Base-by-base conservation (phyloP, 1,140 invertebrate genomes). In the Micrasema longulum region DNA sequence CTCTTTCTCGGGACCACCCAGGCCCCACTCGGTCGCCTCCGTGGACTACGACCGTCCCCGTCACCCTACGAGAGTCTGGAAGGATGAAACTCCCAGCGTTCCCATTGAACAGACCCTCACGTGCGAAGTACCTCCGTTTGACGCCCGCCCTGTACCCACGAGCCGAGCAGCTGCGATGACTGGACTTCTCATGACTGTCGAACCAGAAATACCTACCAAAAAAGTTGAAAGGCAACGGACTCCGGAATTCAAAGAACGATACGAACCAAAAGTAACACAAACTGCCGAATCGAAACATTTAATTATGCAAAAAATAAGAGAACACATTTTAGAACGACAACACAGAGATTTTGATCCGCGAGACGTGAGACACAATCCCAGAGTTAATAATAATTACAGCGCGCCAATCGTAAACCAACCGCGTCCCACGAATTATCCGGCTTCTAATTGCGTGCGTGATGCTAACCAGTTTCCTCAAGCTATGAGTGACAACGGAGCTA, bases 321-420 rank as follows among this genome's bases (percentile, higher is more conserved):
- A 85, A 53, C 84, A 85, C 66, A 85, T 85, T 63, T 81, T 85
- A 81, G 83, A 84, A 47, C 83, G 84, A 66, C 81, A 83, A 7
- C 80, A 81, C 18, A 84, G 82, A 75, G 84, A 85, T 38, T 20
- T 36, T 23, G 78, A 77, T 41, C 57, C 67, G 6, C 55, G 16
- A 18, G 55, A 60, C 14, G 2, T 36, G 9, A 31, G 57, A 16
- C 53, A 18, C 9, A 18, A 16, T 18, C 11, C 1, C 22, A n/a
- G 10, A 35, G 7, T 6, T 12, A 53, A 22, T 53, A 23, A 14
- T 3, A 26, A 53, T 53, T 53, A 53, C 12, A n/a, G 20, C 50
- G 23, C 50, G 11, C 50, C 50, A 11, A 2, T n/a, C 1, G 20
- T n/a, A 14, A 53, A 26, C 26, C 53, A n/a, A 6, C 35, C 6